Percentiles rank a stretch among this genome's conserved stretches.
phyloP scores from a whole-genome alignment of 2,113 vertebrate genomes.

The Macheiramphus alcinus region DNA sequence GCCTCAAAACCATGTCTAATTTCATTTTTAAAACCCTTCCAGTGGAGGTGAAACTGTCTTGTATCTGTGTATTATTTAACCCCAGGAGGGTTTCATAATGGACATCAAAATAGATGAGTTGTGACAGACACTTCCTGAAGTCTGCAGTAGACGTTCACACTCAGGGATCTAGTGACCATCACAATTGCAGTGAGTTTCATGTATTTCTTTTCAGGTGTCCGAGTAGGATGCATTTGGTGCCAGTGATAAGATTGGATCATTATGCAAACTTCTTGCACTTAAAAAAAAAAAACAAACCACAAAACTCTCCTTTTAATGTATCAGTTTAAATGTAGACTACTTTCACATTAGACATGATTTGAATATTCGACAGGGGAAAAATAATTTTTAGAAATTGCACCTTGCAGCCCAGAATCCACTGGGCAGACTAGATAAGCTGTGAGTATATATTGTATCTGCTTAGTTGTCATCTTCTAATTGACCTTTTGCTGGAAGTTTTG shows the following conservation, averaged over 20 bases:
- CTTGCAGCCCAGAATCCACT: not conserved
- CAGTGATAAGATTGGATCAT: not conserved
- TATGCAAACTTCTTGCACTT: not conserved
- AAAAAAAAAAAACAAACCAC: not conserved
- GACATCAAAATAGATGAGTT: slow-evolving; percentile 71
- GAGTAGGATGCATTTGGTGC: not conserved
- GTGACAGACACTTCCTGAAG: slow-evolving; percentile 78
- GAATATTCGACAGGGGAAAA: not conserved
- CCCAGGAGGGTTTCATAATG: slow-evolving; percentile 69
- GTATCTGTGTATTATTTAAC: slow-evolving; percentile 70
- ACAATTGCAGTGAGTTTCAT: not conserved
- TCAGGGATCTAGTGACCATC: slow-evolving; percentile 22
- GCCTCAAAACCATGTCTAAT: slow-evolving; percentile 81
- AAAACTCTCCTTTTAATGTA: not conserved
- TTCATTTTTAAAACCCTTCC: slow-evolving; percentile 75
- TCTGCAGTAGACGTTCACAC: slow-evolving; percentile 14
- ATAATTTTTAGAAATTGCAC: not conserved
- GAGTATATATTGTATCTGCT: not conserved
- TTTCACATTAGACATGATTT: not conserved
- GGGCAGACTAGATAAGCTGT: not conserved
- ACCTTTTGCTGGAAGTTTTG: not conserved
- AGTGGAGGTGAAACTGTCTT: slow-evolving; percentile 76
- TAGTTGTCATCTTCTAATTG: not conserved
- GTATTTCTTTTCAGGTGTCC: not conserved
- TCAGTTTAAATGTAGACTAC: not conserved